Percentiles rank a stretch among this genome's conserved stretches.
phyloP scores from a whole-genome alignment of 2,797 vertebrate genomes.

The Helicolenus hilgendorfi region DNA sequence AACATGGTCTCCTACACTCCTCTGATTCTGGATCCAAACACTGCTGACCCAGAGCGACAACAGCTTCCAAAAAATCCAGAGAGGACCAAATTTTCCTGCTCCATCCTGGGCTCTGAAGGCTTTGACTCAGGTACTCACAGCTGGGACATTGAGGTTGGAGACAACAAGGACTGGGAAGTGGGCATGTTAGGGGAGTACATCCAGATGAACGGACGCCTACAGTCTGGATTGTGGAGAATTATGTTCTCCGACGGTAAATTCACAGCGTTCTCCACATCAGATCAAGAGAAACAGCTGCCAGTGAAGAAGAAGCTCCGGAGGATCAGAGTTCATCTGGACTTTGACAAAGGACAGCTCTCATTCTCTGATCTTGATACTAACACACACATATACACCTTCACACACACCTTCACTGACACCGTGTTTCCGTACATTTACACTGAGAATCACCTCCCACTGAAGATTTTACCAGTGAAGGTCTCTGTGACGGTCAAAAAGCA shows the following conservation, averaged over 20 bases:
- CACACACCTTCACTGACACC: constrained; percentile 43
- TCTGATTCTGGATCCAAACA: constrained; percentile 73
- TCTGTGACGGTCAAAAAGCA: not conserved
- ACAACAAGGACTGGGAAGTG: constrained; percentile 63
- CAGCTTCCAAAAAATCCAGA: constrained; percentile 41
- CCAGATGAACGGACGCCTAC: not conserved
- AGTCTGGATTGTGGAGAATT: constrained; percentile 61
- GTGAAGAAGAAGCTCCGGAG: not conserved
- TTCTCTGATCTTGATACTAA: constrained; percentile 41
- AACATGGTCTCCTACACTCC: constrained; percentile 33
- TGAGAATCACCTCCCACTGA: constrained; percentile 22
- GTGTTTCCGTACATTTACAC: constrained; percentile 69
- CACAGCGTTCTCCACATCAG: constrained; percentile 5
- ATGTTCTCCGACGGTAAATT: constrained; percentile 26
- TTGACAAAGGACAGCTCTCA: constrained; percentile 19
- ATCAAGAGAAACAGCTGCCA: constrained; percentile 6
- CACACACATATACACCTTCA: constrained; percentile 63
- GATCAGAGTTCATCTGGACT: constrained; percentile 60
- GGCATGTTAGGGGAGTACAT: constrained; percentile 43
- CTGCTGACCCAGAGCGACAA: constrained; percentile 2
- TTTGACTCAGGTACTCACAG: constrained; percentile 49
- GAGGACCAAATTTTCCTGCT: constrained; percentile 47
- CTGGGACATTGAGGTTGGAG: constrained; percentile 55
- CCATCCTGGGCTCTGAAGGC: constrained; percentile 41
- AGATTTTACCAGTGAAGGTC: constrained; percentile 39